A percentile compares a stretch with the other conserved stretches of the same genome.
Evolutionary conservation across 2,113 vertebrate species (phyloP).

Genomic region (Stercorarius parasiticus): DNA sequence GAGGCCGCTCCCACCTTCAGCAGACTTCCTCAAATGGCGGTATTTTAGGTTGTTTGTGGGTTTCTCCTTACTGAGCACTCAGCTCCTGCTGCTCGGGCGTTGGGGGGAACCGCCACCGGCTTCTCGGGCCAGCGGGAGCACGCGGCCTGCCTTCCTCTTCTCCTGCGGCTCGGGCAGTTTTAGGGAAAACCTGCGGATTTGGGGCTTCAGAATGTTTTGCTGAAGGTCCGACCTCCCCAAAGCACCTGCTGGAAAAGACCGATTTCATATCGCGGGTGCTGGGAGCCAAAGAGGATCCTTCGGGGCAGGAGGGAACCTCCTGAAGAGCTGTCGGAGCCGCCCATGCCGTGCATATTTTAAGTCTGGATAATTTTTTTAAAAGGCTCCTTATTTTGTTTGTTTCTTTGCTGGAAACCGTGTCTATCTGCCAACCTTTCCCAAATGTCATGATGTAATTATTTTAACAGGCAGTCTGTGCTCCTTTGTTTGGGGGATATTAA

Average conservation of each 20-base stretch:
- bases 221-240: neutral
- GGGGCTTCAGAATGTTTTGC: neutral
- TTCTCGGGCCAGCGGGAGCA: accelerated
- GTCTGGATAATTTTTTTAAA: constrained; percentile 23
- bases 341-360: neutral
- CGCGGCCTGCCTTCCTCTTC: neutral
- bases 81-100: accelerated
- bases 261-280: neutral
- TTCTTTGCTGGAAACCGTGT: constrained; percentile 68
- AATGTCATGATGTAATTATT: constrained; percentile 86
- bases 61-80: accelerated
- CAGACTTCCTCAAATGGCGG: accelerated
- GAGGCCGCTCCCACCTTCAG: accelerated
- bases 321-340: neutral
- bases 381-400: constrained; percentile 68
- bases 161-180: accelerated
- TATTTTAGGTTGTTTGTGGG: accelerated
- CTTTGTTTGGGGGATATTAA: constrained; percentile 86
- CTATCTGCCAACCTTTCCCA: constrained; percentile 77
- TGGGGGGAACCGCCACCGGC: accelerated
- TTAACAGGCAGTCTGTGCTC: constrained; percentile 83
- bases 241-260: accelerated
- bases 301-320: neutral
- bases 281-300: neutral
- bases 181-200: accelerated